phyloP scores from a whole-genome alignment of 2,113 vertebrate species.

The Silurus asotus region DNA sequence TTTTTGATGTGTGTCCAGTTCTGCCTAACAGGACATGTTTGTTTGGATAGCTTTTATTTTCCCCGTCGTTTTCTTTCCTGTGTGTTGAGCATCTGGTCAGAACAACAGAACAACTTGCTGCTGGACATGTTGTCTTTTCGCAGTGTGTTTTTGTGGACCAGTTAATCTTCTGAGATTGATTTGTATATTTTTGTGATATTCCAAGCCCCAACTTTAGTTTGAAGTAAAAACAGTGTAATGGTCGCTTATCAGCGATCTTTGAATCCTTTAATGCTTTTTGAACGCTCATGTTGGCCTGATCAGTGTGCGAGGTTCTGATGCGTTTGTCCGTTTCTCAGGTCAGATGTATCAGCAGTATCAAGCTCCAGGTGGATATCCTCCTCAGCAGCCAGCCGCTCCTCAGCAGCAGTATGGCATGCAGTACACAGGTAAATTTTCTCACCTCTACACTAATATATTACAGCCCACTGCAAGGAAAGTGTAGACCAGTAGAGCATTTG shows the following conservation, averaged over 20 bases:
- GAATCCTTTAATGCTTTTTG: neutral
- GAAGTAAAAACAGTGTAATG: slow-evolving; percentile 10
- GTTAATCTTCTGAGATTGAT: neutral
- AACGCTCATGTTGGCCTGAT: neutral
- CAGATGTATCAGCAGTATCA: slow-evolving; percentile 96
- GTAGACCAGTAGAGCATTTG: neutral
- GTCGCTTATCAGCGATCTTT: neutral
- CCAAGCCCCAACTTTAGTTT: neutral
- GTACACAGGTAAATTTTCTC: slow-evolving; percentile 83
- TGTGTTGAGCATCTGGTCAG: neutral
- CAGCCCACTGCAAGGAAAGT: neutral
- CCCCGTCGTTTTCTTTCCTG: neutral
- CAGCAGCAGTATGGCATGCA: slow-evolving; percentile 90
- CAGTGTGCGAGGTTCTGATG: neutral
- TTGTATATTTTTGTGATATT: neutral
- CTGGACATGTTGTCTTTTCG: neutral
- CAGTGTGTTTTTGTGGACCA: neutral
- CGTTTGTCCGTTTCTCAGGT: slow-evolving; percentile 70
- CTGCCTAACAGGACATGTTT: neutral
- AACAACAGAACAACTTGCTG: neutral
- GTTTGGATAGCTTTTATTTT: neutral
- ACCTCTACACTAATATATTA: neutral
- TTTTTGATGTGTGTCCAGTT: neutral
- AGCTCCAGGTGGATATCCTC: slow-evolving; percentile 86
- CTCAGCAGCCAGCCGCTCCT: slow-evolving; percentile 78